A percentile compares a stretch with the other conserved stretches of the same genome.
These are phyloP conservation scores for Paramormyrops hopkinsi DNA, from an alignment of 2,797 vertebrate species.

Conservation along the genomic window DNA sequence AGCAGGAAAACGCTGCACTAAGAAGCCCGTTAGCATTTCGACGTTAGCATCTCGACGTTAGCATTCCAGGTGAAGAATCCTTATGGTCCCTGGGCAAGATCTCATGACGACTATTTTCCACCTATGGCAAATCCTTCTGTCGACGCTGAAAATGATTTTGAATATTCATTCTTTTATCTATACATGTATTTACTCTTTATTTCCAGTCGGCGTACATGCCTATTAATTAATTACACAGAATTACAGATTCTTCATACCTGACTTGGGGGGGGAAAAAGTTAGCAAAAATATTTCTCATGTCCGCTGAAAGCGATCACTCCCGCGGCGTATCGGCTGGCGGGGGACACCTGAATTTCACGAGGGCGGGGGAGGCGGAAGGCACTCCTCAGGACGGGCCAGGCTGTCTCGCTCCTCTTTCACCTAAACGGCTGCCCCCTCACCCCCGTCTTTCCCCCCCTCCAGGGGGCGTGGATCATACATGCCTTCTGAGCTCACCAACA, in stretches of 20 bases:
- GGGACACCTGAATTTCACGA: neutral
- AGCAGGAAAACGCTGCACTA: neutral
- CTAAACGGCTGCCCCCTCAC: neutral
- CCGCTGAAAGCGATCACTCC: neutral
- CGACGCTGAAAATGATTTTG: neutral
- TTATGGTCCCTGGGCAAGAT: neutral
- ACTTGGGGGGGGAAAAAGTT: constrained; percentile 45
- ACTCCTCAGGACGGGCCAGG: neutral
- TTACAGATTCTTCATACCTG: constrained; percentile 58
- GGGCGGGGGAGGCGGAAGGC: neutral
- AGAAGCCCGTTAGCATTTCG: neutral
- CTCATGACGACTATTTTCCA: neutral
- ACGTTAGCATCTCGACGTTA: neutral
- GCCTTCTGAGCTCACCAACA: neutral
- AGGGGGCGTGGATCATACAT: neutral
- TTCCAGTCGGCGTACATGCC: constrained; percentile 72
- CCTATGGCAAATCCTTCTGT: neutral
- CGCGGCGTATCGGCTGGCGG: neutral
- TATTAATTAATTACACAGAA: constrained; percentile 89
- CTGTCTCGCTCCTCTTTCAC: neutral
- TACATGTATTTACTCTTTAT: constrained; percentile 58
- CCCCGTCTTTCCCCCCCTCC: neutral
- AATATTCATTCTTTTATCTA: constrained; percentile 51
- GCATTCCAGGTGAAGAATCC: neutral
- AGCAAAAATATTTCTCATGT: constrained; percentile 55